Percentiles rank a stretch among this genome's conserved stretches.
phyloP scores from a whole-genome alignment of 2,797 vertebrate species.

The Aplochiton taeniatus region DNA sequence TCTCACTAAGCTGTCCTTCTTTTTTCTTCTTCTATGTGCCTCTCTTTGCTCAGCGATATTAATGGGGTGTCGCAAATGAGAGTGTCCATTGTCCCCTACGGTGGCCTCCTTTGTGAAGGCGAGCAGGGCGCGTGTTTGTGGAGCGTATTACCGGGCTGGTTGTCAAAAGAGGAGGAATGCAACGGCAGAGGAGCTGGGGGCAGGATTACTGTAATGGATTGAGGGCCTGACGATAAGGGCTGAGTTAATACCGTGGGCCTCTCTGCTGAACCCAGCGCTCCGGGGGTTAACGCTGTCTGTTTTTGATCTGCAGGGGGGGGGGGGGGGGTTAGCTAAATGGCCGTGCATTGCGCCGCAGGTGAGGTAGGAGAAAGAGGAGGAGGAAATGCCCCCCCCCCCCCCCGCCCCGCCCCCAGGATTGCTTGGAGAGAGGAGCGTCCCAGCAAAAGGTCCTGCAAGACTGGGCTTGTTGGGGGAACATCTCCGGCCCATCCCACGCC shows the following conservation, averaged over 20 bases:
- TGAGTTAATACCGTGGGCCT: conserved; percentile 76
- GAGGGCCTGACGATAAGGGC: conserved; percentile 74
- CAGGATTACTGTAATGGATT: conserved; percentile 80
- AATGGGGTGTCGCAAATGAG: conserved; percentile 52
- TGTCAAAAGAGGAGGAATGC: conserved; percentile 63
- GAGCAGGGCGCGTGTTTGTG: conserved; percentile 62
- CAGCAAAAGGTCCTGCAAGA: conserved; percentile 90
- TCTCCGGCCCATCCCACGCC: conserved; percentile 94
- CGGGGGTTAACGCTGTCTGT: conserved; percentile 67
- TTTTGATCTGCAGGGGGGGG: conserved; percentile 21
- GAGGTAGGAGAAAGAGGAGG: conserved; percentile 73
- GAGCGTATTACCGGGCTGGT: conserved; percentile 51
- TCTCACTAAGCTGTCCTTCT: conserved; percentile 22
- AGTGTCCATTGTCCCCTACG: conserved; percentile 44
- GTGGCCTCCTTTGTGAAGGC: conserved; percentile 48
- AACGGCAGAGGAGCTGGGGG: conserved; percentile 40
- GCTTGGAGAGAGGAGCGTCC: conserved; percentile 93
- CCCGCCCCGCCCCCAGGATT: conserved; percentile 50
- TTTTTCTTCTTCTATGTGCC: conserved; percentile 24
- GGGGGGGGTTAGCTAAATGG: conserved; percentile 71
- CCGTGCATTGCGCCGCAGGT: conserved; percentile 83
- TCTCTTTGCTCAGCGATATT: conserved; percentile 34
- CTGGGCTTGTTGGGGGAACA: conserved; percentile 90
- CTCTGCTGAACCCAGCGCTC: conserved; percentile 76
- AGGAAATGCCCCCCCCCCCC: conserved; percentile 44